A percentile compares a stretch with the other conserved stretches of the same genome.
phyloP scores from a whole-genome alignment of 2,888 invertebrate species.

The Callimorpha dominula region DNA sequence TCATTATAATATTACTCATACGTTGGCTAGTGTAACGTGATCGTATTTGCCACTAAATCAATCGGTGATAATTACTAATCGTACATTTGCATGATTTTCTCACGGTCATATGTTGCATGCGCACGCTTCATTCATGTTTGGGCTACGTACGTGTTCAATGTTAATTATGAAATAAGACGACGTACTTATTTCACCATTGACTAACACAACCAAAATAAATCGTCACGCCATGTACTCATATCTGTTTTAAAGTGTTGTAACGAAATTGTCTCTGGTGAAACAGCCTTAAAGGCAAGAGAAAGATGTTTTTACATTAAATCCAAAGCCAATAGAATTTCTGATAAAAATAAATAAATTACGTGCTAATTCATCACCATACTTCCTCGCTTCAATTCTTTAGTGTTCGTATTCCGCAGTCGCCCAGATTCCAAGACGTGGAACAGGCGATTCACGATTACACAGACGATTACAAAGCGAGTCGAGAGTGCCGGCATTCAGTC shows the following conservation, averaged over 20 bases:
- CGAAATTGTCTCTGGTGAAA: neutral
- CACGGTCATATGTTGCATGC: slow-evolving; percentile 33
- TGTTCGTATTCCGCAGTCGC: slow-evolving; percentile 1
- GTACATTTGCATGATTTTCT: slow-evolving; percentile 38
- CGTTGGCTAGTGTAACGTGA: slow-evolving; percentile 24
- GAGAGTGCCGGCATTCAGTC: slow-evolving; percentile 1
- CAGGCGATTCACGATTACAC: neutral
- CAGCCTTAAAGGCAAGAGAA: neutral
- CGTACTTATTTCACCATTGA: neutral
- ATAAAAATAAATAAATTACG: neutral
- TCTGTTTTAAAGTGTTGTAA: neutral
- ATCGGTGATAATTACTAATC: slow-evolving; percentile 46
- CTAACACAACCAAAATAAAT: neutral
- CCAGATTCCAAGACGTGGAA: neutral
- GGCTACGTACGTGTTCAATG: slow-evolving; percentile 17
- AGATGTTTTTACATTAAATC: neutral
- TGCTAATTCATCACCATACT: neutral
- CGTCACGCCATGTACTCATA: neutral
- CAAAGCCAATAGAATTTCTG: neutral
- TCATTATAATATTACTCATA: neutral
- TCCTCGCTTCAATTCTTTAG: slow-evolving; percentile 5
- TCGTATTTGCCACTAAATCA: slow-evolving; percentile 22
- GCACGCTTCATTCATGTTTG: slow-evolving; percentile 22
- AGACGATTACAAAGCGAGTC: neutral
- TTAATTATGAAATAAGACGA: slow-evolving; percentile 9